Conservation (phyloP, 2,888 invertebrate species). For the Pantelozetes paolii region DNA sequence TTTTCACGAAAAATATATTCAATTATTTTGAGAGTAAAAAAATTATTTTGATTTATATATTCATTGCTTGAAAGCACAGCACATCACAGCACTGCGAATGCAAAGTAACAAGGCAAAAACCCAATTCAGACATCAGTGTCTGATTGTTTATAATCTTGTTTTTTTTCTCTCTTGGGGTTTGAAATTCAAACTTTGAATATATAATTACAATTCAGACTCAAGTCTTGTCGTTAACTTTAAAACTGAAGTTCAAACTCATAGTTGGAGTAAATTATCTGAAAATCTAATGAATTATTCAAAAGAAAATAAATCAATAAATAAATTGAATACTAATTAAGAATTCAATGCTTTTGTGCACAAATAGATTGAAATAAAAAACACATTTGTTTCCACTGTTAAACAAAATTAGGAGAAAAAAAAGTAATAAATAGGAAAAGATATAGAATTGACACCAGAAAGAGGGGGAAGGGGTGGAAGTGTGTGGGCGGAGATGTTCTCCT, state of each 20-base stretch:
- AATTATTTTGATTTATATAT: not conserved
- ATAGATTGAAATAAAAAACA: not conserved
- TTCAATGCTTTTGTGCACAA: not conserved
- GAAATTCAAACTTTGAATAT: too few species aligned
- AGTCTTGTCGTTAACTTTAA: too few species aligned
- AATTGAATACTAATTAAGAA: slow-evolving; percentile 15
- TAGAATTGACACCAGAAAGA: not conserved
- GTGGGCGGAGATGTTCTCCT: slow-evolving; percentile 22
- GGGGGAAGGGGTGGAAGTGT: not conserved
- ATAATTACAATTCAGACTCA: too few species aligned
- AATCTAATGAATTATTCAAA: slow-evolving; percentile 15
- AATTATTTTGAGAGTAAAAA: too few species aligned
- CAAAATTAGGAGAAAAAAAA: not conserved
- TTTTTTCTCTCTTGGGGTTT: too few species aligned
- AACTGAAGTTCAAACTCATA: too few species aligned
- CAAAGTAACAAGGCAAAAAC: too few species aligned
- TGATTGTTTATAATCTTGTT: too few species aligned
- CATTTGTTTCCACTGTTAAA: not conserved
- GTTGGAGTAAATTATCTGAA: not conserved
- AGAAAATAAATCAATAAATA: slow-evolving; percentile 21
- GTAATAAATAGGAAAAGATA: not conserved
- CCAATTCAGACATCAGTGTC: too few species aligned
- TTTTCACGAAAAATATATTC: too few species aligned
- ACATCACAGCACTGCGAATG: too few species aligned
- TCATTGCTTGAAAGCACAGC: too few species aligned